Percentiles rank a stretch among this genome's conserved stretches.
These are phyloP conservation scores for Drosophila bifasciata DNA, from an alignment of 1,140 invertebrate species.

Conservation along the genomic window DNA sequence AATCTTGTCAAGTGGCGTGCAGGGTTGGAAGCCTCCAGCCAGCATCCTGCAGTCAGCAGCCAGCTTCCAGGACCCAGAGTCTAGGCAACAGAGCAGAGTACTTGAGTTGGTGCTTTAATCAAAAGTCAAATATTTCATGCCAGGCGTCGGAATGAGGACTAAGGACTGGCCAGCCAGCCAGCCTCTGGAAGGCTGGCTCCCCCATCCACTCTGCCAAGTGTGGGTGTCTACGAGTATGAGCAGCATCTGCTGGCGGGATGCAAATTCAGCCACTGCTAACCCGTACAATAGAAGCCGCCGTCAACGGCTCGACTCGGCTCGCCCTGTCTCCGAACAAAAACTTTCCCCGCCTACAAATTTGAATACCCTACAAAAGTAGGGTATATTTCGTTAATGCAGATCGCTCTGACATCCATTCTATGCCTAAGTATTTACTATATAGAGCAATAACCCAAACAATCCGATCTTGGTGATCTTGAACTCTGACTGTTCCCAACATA, in stretches of 20 bases:
- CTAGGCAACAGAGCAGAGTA: conserved; percentile 47
- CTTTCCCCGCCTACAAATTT: conserved; percentile 13
- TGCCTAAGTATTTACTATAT: no score
- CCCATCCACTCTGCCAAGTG: neutral
- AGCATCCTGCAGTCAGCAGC: neutral
- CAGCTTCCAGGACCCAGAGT: conserved; percentile 1
- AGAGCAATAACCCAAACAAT: no score
- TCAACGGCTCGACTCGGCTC: conserved; percentile 24
- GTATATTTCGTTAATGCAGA: neutral
- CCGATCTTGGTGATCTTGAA: no score
- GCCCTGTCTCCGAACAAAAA: conserved; percentile 3
- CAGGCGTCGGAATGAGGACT: conserved; percentile 50
- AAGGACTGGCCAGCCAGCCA: no score
- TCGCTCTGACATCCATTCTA: no score
- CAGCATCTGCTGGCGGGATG: conserved; percentile 77
- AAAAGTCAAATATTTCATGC: conserved; percentile 82
- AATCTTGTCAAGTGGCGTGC: conserved; percentile 77
- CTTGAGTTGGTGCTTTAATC: conserved; percentile 81
- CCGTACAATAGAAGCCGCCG: conserved; percentile 68
- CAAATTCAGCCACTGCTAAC: conserved; percentile 68
- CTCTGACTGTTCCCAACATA: no score
- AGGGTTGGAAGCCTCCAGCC: conserved; percentile 6
- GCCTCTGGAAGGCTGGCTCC: conserved; percentile 30
- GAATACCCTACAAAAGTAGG: conserved; percentile 1
- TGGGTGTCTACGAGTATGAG: conserved; percentile 36